phyloP scores from a whole-genome alignment of 1,140 invertebrate species.

The Delia radicum region DNA sequence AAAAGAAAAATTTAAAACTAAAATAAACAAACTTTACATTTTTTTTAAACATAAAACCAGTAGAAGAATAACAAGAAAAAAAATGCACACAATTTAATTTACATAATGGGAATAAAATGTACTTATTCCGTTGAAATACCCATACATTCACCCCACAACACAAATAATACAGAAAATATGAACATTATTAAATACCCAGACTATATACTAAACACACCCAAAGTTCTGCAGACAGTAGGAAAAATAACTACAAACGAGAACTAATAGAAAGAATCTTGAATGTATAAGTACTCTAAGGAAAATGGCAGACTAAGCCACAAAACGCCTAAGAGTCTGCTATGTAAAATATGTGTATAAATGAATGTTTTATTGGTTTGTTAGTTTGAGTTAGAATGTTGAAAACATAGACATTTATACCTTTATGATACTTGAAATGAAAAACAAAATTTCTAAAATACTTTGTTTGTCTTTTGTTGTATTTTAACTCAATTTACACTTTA shows the following conservation, averaged over 20 bases:
- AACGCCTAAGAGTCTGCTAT: neutral
- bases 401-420: neutral
- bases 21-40: neutral
- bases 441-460: neutral
- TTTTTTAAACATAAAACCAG: neutral
- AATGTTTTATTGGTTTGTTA: neutral
- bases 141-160: neutral
- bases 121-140: neutral
- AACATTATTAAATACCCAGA: neutral
- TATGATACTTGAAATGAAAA: neutral
- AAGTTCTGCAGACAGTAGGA: neutral
- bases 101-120: slow-evolving; percentile 5
- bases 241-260: neutral
- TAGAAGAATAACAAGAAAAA: neutral
- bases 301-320: neutral
- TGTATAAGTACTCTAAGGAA: neutral
- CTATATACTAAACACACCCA: no score
- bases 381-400: neutral
- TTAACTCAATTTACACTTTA: neutral
- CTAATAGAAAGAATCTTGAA: neutral
- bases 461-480: neutral
- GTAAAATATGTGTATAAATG: neutral
- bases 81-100: neutral
- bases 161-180: neutral
- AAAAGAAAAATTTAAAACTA: neutral